Base-by-base conservation (phyloP, 2,888 invertebrate species). In the Tortricodes alternella region DNA sequence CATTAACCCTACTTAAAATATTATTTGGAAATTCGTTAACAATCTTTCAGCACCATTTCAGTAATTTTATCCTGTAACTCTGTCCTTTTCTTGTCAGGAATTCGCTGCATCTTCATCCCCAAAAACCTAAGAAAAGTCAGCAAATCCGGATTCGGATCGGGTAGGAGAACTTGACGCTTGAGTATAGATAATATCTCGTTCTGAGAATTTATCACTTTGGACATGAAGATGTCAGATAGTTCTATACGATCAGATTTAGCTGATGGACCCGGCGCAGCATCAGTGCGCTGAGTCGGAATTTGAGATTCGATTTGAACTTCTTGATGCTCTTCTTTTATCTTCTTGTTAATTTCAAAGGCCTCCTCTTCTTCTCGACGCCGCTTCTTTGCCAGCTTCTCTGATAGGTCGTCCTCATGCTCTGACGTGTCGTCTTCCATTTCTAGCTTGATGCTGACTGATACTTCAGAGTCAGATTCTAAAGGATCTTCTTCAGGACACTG, bases 161-260 rank as follows among this genome's bases (percentile, higher is more conserved):
- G 39, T 0, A 53, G 23, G 1, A 53, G 13, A 0, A 46, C 39
- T 18, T 53, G 53, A 11, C 24, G 21, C 3, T 53, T 46, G 13
- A 53, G 11, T n/a, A 46, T 21, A 3, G n/a, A n/a, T 11, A 53
- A 13, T 2, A 53, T 53, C 9, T 53, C 53, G 0, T 34, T 23
- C n/a, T 53, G 53, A 2, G 39, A 39, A 0, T 2, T 39, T 4
- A 46, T 3, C 23, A 53, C 39, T 1, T 29, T 32, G 1, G 7
- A 39, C 53, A 53, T 53, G 2, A 53, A 53, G 9, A 32, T 19
- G 2, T 32, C 11, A 2, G 53, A 46, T 27, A 43, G 3, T 19
- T 18, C 19, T 7, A 18, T 6, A 6, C 13, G 32, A 6, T 32
- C 32, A 7, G 11, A 2, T 1, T 32, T 13, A 1, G 32, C 9